Percentiles rank a stretch among this genome's conserved stretches.
These are phyloP conservation scores for Gallinago stenura DNA, from an alignment of 2,797 vertebrate genomes.

Conservation along the genomic window DNA sequence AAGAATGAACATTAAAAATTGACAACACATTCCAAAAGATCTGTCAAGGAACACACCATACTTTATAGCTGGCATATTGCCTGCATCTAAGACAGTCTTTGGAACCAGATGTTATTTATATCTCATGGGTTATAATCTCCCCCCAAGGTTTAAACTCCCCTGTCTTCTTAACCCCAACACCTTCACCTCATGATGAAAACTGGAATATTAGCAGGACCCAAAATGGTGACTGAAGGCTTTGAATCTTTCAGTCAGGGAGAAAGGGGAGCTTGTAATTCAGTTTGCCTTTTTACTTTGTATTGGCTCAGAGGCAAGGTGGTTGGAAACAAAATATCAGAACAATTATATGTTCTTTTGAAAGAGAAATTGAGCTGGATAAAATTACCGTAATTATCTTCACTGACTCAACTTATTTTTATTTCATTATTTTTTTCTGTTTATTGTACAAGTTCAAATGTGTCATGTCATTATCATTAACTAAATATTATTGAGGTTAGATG, in stretches of 20 bases:
- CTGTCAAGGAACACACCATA: background rate
- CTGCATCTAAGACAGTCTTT: background rate
- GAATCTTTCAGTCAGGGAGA: background rate
- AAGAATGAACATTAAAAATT: background rate
- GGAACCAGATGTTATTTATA: background rate
- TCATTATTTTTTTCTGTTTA: background rate
- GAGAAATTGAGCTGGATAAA: background rate
- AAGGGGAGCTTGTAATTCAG: background rate
- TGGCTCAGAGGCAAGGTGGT: background rate
- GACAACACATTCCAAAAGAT: background rate
- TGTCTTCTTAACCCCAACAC: background rate
- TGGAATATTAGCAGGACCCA: background rate
- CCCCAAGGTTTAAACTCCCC: background rate
- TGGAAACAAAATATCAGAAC: conserved; percentile 39
- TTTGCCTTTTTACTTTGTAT: background rate
- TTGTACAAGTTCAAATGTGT: background rate
- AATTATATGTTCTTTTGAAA: conserved; percentile 11
- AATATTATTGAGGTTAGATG: background rate
- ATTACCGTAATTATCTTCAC: background rate
- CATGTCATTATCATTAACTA: background rate
- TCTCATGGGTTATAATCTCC: background rate
- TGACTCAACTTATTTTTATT: background rate
- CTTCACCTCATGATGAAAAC: background rate
- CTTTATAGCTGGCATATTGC: background rate
- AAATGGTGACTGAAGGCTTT: background rate